Base-by-base conservation (phyloP, 2,113 vertebrate species). In the Nymphicus hollandicus region DNA sequence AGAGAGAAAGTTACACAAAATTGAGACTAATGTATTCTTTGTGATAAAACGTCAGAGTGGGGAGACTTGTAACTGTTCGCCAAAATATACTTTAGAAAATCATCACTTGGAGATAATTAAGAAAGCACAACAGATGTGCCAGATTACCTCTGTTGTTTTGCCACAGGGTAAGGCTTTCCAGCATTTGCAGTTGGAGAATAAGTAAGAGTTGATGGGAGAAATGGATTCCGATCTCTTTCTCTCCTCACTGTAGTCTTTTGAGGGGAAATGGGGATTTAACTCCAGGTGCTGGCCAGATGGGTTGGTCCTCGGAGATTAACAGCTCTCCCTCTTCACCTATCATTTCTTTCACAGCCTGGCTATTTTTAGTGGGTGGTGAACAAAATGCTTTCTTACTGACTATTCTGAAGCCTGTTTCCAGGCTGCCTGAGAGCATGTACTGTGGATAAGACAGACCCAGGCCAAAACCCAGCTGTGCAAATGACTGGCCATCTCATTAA, bases 1-100 rank as follows among this genome's bases (percentile, higher is more conserved):
- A 64, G 37, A 88, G 41, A 90, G 68, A 89, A 86, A 84, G 86
- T 39, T 46, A 71, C 35, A 77, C 7, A 35, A 74, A 92, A 64
- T 17, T 81, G 43, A 81, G 55, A 78, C 11, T n/a, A 63, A 78
- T 22, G 7, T 49, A 81, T 88, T 53, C 19, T 86, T 66, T 8
- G 22, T 13, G 19, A 10, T 47, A 58, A 81, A 88, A 61, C 14
- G 63, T 6, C 19, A 49, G 10, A 52, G 8, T 23, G 39, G 47
- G 25, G 27, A 86, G 43, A 74, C 73, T 87, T 79, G 85, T 47
- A 87, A 9, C 73, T 78, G 5, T 73, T 81, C 56, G 37, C 27
- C 33, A 64, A 79, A 95, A 39, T 6, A 47, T 0, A 0, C 29
- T 64, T 81, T 11, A 86, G 33, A 88, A 95, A 86, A 82, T 29